phyloP scores from a whole-genome alignment of 2,113 vertebrate species.

The Mugil cephalus region DNA sequence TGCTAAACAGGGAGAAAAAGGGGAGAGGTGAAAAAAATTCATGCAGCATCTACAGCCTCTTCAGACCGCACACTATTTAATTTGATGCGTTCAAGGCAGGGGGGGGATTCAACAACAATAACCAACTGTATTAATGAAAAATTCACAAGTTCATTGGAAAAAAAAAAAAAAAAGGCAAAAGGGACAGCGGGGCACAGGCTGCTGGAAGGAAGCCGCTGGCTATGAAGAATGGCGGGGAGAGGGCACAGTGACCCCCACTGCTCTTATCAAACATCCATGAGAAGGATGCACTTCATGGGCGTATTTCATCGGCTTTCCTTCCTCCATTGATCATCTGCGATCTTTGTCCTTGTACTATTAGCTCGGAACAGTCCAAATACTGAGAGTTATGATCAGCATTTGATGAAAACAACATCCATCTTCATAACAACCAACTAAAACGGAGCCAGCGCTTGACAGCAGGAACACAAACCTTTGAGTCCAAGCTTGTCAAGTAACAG shows the following conservation, averaged over 20 bases:
- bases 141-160: slow-evolving; percentile 72
- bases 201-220: slow-evolving; percentile 56
- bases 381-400: slow-evolving; percentile 24
- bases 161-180: slow-evolving; percentile 58
- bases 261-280: slow-evolving; percentile 33
- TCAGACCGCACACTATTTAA: slow-evolving; percentile 72
- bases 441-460: slow-evolving; percentile 66
- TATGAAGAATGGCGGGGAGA: slow-evolving; percentile 61
- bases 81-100: slow-evolving; percentile 74
- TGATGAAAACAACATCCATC: slow-evolving; percentile 64
- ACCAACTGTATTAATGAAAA: slow-evolving; percentile 75
- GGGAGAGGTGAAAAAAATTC: slow-evolving; percentile 53
- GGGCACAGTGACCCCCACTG: slow-evolving; percentile 55
- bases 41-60: slow-evolving; percentile 57
- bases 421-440: slow-evolving; percentile 59
- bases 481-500: slow-evolving; percentile 73
- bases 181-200: slow-evolving; percentile 11
- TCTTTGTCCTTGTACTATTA: slow-evolving; percentile 9
- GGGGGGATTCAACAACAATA: slow-evolving; percentile 77
- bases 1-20: slow-evolving; percentile 29
- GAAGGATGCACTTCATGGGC: background rate
- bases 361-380: slow-evolving; percentile 20
- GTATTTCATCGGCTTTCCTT: slow-evolving; percentile 37
- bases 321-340: slow-evolving; percentile 15
- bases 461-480: slow-evolving; percentile 76